Evolutionary conservation across 2,113 vertebrate genomes (phyloP).

Genomic region (Ctenomys sociabilis): DNA sequence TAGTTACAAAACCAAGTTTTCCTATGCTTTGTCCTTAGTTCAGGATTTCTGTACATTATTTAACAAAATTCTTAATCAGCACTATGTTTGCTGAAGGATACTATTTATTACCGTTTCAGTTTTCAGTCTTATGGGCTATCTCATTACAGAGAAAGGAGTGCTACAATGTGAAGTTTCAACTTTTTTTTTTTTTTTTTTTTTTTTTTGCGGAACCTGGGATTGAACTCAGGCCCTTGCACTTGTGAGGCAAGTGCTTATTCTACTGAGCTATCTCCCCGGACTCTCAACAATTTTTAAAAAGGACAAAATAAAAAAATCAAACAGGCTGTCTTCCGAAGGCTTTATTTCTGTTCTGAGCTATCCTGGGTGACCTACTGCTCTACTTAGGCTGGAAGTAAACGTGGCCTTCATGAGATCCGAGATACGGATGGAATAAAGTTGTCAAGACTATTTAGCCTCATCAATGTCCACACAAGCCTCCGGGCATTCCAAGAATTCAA

Average conservation of each 20-base stretch:
- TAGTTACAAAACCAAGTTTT: not conserved
- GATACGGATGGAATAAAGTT: slow-evolving; percentile 25
- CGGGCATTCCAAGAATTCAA: not conserved
- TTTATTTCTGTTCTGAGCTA: slow-evolving; percentile 25
- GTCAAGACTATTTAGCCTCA: slow-evolving; percentile 44
- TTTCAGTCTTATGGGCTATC: not conserved
- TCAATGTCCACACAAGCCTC: not conserved
- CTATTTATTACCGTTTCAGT: not conserved
- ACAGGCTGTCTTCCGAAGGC: slow-evolving; percentile 23
- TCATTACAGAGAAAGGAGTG: slow-evolving; percentile 25
- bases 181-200: too few species aligned
- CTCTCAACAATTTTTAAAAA: not conserved
- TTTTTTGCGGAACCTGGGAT: too few species aligned
- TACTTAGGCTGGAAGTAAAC: slow-evolving; percentile 83
- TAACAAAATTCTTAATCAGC: not conserved
- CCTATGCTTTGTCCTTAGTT: not conserved
- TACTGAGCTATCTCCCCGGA: too few species aligned
- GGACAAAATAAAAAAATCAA: slow-evolving; percentile 23
- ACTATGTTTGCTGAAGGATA: not conserved
- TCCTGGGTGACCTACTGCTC: slow-evolving; percentile 84
- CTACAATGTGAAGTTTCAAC: not conserved
- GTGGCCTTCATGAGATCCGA: slow-evolving; percentile 82
- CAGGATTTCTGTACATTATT: not conserved
- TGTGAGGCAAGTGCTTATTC: too few species aligned
- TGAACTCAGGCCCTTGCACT: too few species aligned